Conservation (phyloP, 2,113 vertebrate genomes). For the Calyptomena viridis region DNA sequence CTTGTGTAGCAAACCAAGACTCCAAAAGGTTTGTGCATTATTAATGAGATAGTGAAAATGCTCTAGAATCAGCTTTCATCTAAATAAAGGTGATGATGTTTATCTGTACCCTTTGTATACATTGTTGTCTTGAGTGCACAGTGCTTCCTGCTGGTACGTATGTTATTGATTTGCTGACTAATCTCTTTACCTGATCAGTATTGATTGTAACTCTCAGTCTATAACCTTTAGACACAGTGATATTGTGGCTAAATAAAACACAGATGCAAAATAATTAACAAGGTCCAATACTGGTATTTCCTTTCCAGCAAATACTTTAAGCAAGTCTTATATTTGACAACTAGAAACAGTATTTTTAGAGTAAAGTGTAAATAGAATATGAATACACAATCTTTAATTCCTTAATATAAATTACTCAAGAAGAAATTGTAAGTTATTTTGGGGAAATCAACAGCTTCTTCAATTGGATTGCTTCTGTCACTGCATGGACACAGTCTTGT, state of each 20-base stretch:
- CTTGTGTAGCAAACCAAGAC: not conserved
- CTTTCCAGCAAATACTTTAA: constrained; percentile 32
- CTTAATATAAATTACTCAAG: constrained; percentile 88
- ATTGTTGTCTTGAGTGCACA: constrained; percentile 60
- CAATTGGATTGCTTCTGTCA: constrained; percentile 94
- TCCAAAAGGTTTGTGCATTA: constrained; percentile 64
- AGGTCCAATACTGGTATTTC: constrained; percentile 28
- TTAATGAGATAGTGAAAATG: constrained; percentile 63
- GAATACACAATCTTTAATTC: constrained; percentile 80
- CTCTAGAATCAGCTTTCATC: constrained; percentile 70
- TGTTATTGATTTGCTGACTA: constrained; percentile 75
- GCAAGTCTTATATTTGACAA: constrained; percentile 45
- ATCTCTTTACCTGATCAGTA: constrained; percentile 78
- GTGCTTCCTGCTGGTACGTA: constrained; percentile 64
- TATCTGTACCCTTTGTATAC: constrained; percentile 70
- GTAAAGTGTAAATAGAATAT: constrained; percentile 76
- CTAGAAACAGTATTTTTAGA: constrained; percentile 65
- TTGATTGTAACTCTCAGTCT: constrained; percentile 72
- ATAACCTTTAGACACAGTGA: constrained; percentile 72
- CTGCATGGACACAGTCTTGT: constrained; percentile 91
- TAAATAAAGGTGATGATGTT: constrained; percentile 71
- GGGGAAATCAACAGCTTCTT: constrained; percentile 90
- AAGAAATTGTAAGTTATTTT: constrained; percentile 88
- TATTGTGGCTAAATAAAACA: constrained; percentile 71
- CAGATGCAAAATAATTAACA: constrained; percentile 69